Evolutionary conservation across 1,140 invertebrate genomes (phyloP).

Genomic region (Kradibia gibbosae): DNA sequence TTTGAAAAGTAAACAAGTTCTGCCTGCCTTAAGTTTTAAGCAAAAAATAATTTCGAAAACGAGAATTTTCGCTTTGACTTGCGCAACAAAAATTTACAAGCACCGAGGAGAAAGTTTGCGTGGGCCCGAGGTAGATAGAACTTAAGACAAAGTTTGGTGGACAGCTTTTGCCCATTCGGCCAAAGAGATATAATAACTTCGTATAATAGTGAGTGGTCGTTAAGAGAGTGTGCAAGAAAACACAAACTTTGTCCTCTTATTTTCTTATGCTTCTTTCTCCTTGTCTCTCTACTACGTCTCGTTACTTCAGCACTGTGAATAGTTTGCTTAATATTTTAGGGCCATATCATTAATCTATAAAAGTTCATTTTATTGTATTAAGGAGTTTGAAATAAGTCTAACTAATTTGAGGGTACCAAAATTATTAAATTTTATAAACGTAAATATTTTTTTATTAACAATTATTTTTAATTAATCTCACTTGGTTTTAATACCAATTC

Average conservation of each 20-base stretch:
- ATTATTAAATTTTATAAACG: too few species aligned
- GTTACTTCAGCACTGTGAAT: neutral
- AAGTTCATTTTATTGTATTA: too few species aligned
- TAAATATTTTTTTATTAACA: too few species aligned
- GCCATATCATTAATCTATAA: too few species aligned
- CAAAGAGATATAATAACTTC: conserved; percentile 60
- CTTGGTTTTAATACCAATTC: too few species aligned
- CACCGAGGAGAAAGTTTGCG: neutral
- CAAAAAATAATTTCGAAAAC: neutral
- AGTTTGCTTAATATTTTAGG: neutral
- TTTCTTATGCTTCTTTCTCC: conserved; percentile 46
- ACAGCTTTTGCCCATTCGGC: conserved; percentile 51
- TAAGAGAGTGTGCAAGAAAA: conserved; percentile 56
- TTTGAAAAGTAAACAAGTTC: too few species aligned
- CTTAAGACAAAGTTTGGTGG: neutral
- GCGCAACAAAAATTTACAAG: conserved; percentile 12
- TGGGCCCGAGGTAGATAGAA: neutral
- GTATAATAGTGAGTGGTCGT: conserved; percentile 67
- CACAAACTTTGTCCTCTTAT: conserved; percentile 53
- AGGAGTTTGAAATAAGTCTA: too few species aligned
- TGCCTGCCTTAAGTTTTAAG: too few species aligned
- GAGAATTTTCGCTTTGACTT: neutral
- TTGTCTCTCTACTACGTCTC: neutral
- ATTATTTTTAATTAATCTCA: too few species aligned
- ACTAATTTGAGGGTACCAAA: too few species aligned